A percentile compares a stretch with the other conserved stretches of the same genome.
These are phyloP conservation scores for Asarcornis scutulata DNA, from an alignment of 2,113 vertebrate species.

Conservation along the genomic window DNA sequence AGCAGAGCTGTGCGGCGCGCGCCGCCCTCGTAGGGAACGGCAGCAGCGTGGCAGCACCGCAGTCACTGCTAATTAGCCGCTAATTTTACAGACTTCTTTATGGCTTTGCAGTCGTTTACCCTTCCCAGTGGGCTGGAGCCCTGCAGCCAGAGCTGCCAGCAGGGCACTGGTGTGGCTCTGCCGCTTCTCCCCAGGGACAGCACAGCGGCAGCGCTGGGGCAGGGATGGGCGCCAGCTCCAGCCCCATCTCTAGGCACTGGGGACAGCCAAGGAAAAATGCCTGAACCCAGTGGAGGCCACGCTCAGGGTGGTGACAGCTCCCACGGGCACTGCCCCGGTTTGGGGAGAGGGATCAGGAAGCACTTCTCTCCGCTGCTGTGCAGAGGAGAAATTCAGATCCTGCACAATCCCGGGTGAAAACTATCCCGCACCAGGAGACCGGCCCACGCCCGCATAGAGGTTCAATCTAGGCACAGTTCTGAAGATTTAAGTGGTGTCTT, in stretches of 20 bases:
- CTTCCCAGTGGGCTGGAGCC: background rate
- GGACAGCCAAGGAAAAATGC: background rate
- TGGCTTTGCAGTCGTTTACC: background rate
- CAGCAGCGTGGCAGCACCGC: accelerated
- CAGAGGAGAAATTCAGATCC: background rate
- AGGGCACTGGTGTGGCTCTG: background rate
- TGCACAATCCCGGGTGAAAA: accelerated
- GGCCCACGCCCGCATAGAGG: accelerated
- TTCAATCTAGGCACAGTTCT: accelerated
- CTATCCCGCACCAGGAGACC: accelerated
- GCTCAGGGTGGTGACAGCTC: accelerated
- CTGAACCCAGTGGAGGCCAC: background rate
- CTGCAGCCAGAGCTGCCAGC: background rate
- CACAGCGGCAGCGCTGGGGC: accelerated
- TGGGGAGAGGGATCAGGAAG: background rate
- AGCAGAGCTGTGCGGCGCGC: accelerated
- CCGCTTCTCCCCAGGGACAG: background rate
- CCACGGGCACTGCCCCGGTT: background rate
- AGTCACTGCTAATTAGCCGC: background rate
- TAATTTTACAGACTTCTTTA: constrained; percentile 42
- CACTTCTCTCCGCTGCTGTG: accelerated
- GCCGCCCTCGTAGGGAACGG: background rate
- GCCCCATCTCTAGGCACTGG: background rate
- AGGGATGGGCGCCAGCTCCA: accelerated
- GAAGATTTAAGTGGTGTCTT: background rate